Conservation (phyloP, 2,113 vertebrate genomes). For the Verasper variegatus region DNA sequence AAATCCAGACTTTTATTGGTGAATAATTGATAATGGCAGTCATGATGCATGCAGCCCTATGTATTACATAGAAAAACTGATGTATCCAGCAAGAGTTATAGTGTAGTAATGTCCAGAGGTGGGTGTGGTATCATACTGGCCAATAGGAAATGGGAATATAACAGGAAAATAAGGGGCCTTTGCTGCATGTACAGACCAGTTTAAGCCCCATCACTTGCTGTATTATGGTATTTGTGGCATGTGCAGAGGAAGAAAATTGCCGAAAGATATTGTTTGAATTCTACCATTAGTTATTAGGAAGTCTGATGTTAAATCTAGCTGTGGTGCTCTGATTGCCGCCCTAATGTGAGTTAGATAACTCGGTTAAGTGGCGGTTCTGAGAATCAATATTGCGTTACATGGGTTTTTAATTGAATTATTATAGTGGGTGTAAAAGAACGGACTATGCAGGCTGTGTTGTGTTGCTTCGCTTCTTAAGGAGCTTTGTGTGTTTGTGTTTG, state of each 20-base stretch:
- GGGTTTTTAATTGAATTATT: slow-evolving; percentile 45
- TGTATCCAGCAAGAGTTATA: background rate
- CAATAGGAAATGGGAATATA: background rate
- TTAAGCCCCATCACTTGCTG: background rate
- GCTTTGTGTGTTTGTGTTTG: slow-evolving; percentile 24
- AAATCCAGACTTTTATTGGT: background rate
- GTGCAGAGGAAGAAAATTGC: background rate
- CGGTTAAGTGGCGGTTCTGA: slow-evolving; percentile 18
- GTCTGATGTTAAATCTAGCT: slow-evolving; percentile 4
- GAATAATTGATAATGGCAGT: background rate
- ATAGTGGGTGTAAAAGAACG: slow-evolving; percentile 6
- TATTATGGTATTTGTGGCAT: background rate
- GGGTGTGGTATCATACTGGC: background rate
- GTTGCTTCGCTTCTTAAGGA: slow-evolving; percentile 7
- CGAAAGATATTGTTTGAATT: background rate
- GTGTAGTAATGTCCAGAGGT: background rate
- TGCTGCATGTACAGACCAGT: background rate
- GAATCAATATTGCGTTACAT: slow-evolving; percentile 14
- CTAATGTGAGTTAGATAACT: slow-evolving; percentile 37
- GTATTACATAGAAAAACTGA: background rate
- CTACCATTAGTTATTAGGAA: background rate
- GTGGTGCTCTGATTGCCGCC: slow-evolving; percentile 16
- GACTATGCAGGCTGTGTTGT: slow-evolving; percentile 12
- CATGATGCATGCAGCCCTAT: background rate
- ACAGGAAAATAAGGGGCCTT: background rate